These are phyloP conservation scores for Cephus sareptanus DNA, from an alignment of 2,888 invertebrate species.

Conservation along the genomic window DNA sequence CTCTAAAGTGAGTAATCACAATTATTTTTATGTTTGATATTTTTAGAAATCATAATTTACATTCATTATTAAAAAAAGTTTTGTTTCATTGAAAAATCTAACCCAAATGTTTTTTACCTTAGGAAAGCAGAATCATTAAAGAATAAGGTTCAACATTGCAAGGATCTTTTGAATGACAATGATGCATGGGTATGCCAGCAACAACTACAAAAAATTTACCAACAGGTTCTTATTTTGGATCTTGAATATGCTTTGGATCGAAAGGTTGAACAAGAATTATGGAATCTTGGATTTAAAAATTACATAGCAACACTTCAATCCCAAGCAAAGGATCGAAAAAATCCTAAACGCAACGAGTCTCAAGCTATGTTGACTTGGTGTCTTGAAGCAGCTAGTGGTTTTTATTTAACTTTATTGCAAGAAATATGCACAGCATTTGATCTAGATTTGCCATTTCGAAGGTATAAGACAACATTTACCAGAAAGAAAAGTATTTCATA, in stretches of 20 bases:
- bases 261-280: slow-evolving; percentile 90
- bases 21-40: neutral
- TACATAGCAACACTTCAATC: slow-evolving; percentile 84
- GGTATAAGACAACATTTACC: slow-evolving; percentile 47
- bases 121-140: slow-evolving; percentile 83
- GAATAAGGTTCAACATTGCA: slow-evolving; percentile 74
- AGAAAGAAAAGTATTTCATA: neutral
- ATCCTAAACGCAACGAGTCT: slow-evolving; percentile 78
- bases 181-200: slow-evolving; percentile 69
- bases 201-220: slow-evolving; percentile 64
- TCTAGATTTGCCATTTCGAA: slow-evolving; percentile 81
- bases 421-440: slow-evolving; percentile 85
- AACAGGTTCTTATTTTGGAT: slow-evolving; percentile 77
- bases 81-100: neutral
- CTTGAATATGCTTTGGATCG: slow-evolving; percentile 88
- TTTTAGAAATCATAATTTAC: slow-evolving; percentile 16
- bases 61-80: slow-evolving; percentile 8
- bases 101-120: slow-evolving; percentile 23
- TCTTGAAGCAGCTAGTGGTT: slow-evolving; percentile 86
- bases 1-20: slow-evolving; percentile 72
- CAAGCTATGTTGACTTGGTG: slow-evolving; percentile 84
- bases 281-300: slow-evolving; percentile 90
- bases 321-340: slow-evolving; percentile 84
- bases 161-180: slow-evolving; percentile 68
- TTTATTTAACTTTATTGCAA: slow-evolving; percentile 84